Conservation (phyloP, 2,797 vertebrate species). For the Dermochelys coriacea region DNA sequence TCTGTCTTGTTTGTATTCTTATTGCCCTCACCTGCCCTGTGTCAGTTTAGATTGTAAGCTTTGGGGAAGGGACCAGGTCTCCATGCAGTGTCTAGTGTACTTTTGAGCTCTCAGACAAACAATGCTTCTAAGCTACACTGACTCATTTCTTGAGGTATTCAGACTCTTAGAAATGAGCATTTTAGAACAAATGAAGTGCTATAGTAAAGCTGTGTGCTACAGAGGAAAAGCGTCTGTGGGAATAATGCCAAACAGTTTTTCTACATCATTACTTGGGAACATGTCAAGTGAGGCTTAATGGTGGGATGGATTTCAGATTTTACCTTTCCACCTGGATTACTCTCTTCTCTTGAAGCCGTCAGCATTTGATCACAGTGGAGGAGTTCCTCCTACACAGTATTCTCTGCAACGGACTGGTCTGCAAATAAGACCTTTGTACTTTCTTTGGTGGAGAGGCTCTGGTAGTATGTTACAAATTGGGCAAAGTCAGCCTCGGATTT, state of each 20-base stretch:
- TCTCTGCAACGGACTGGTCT: not conserved
- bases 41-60: too few relatives aligned
- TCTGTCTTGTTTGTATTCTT: not conserved
- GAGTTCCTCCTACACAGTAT: not conserved
- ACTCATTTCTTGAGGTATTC: not conserved
- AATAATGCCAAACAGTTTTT: not conserved
- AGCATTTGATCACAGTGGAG: not conserved
- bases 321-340: not conserved
- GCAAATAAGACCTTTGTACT: not conserved
- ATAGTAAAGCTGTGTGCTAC: not conserved
- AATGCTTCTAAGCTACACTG: not conserved
- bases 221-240: not conserved
- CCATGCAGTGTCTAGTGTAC: not conserved
- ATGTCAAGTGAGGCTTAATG: not conserved
- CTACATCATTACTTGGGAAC: not conserved
- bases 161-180: not conserved
- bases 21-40: not conserved
- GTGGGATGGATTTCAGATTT: not conserved
- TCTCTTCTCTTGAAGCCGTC: not conserved
- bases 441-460: not conserved
- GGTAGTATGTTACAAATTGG: not conserved
- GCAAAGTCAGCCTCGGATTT: not conserved
- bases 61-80: too few relatives aligned
- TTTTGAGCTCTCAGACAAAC: not conserved
- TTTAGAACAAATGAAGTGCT: not conserved